Evolutionary conservation across 1,140 invertebrate species (phyloP).

Genomic region (Vanessa tameamea): DNA sequence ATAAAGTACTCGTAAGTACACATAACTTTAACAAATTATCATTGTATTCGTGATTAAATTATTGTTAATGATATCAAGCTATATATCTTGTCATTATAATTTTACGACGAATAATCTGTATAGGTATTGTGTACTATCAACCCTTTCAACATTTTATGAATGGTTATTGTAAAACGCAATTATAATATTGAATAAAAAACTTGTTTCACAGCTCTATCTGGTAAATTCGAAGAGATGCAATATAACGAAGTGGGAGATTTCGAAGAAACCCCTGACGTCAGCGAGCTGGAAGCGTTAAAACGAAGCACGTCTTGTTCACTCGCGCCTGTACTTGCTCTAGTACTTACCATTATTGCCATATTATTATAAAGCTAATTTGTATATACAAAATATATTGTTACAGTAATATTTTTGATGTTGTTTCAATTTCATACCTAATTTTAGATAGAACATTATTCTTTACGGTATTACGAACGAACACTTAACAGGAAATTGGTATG

Average conservation of each 20-base stretch:
- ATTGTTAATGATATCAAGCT: no score
- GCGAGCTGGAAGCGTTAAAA: slow-evolving; percentile 73
- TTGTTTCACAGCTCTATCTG: slow-evolving; percentile 62
- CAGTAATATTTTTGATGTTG: slow-evolving; percentile 60
- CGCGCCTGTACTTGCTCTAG: slow-evolving; percentile 28
- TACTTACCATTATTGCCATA: slow-evolving; percentile 55
- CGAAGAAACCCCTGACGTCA: slow-evolving; percentile 71
- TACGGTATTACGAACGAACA: neutral
- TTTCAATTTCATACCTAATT: slow-evolving; percentile 27
- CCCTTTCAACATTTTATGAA: neutral
- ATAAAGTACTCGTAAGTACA: no score
- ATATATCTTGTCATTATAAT: no score
- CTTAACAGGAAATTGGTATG: neutral
- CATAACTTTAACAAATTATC: no score
- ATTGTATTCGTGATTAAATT: no score
- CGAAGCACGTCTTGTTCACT: slow-evolving; percentile 48
- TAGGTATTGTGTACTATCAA: no score
- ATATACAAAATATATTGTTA: slow-evolving; percentile 79
- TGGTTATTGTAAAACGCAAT: neutral
- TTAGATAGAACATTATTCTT: neutral
- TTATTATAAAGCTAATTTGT: slow-evolving; percentile 75
- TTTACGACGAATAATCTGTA: no score
- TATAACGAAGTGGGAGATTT: slow-evolving; percentile 71
- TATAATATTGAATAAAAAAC: slow-evolving; percentile 7
- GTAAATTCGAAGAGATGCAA: slow-evolving; percentile 74